phyloP scores from a whole-genome alignment of 1,140 invertebrate genomes.

The Euglossa dilemma region DNA sequence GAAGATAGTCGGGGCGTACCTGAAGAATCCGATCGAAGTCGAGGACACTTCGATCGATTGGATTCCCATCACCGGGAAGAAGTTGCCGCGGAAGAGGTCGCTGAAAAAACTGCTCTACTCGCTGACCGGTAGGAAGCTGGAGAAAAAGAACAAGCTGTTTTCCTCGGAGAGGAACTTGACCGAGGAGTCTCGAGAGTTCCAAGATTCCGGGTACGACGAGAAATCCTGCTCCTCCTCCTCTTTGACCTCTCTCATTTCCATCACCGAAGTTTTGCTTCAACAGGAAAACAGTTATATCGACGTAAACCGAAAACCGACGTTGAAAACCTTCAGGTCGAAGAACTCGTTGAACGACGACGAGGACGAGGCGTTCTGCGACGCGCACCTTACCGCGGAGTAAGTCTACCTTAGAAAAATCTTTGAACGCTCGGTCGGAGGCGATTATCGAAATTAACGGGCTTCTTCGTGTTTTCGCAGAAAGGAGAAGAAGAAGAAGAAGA shows the following conservation, averaged over 20 bases:
- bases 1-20: constrained; percentile 64
- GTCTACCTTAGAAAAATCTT: too few species aligned
- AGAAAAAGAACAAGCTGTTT: constrained; percentile 40
- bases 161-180: constrained; percentile 50
- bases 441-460: neutral
- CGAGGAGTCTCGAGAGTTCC: constrained; percentile 45
- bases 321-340: constrained; percentile 49
- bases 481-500: neutral
- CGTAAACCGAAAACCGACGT: neutral
- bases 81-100: constrained; percentile 67
- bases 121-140: constrained; percentile 26
- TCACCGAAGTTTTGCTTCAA: constrained; percentile 12
- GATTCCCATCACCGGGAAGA: constrained; percentile 65
- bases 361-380: neutral
- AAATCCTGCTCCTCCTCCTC: constrained; percentile 56
- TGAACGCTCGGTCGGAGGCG: neutral
- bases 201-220: constrained; percentile 67
- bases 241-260: constrained; percentile 23
- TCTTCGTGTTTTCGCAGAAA: neutral
- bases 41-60: constrained; percentile 66
- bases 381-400: neutral
- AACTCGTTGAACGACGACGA: neutral
- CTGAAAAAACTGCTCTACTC: constrained; percentile 67
- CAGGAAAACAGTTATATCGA: constrained; percentile 27
- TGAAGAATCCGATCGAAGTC: constrained; percentile 71